phyloP scores from a whole-genome alignment of 2,797 vertebrate species.

The Borostomias antarcticus region DNA sequence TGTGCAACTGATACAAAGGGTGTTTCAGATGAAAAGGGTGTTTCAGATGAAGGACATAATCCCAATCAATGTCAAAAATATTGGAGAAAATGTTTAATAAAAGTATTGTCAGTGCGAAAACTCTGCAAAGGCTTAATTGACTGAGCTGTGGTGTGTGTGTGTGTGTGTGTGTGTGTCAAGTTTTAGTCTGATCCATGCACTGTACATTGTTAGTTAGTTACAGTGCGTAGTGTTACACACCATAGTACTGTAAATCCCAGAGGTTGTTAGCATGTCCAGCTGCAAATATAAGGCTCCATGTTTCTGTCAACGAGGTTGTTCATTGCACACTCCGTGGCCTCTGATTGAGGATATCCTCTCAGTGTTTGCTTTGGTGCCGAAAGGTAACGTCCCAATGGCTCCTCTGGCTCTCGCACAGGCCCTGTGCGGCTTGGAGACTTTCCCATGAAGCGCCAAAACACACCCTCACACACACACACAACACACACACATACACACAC shows the following conservation, averaged over 20 bases:
- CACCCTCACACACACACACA: conserved; percentile 34
- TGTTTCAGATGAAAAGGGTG: conserved; percentile 7
- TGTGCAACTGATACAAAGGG: conserved; percentile 28
- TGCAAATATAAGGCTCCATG: conserved; percentile 66
- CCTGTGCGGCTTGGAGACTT: conserved; percentile 55
- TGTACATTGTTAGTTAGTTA: conserved; percentile 52
- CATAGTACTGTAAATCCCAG: conserved; percentile 63
- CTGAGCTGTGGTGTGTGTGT: background rate
- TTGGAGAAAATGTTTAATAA: background rate
- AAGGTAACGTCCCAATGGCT: conserved; percentile 73
- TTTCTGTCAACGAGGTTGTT: conserved; percentile 85
- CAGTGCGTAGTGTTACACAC: too few species aligned
- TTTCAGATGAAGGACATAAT: background rate
- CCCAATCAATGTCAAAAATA: background rate
- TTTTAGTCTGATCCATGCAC: conserved; percentile 27
- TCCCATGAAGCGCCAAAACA: conserved; percentile 67
- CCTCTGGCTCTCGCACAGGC: conserved; percentile 59
- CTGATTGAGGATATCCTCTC: conserved; percentile 87
- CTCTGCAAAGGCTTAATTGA: background rate
- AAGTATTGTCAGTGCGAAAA: background rate
- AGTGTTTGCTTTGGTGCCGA: conserved; percentile 74
- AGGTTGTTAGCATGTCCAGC: conserved; percentile 80
- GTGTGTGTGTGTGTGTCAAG: background rate
- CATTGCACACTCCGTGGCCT: conserved; percentile 68
- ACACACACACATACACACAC: conserved; percentile 33